Base-by-base conservation (phyloP, 2,888 invertebrate species). In the Catocala nupta region DNA sequence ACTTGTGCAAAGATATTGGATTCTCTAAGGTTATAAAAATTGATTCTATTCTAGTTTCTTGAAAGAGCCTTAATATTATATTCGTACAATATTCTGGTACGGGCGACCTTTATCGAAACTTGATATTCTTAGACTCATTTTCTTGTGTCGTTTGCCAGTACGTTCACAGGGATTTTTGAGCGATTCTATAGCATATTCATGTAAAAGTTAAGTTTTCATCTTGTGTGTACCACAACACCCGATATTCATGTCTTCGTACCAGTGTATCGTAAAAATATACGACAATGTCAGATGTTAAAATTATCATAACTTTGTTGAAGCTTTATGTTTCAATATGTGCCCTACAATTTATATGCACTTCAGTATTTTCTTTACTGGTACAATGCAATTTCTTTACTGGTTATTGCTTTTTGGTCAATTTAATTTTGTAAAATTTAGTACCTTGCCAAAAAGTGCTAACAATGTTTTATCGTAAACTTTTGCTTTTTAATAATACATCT, bases 251-350 rank as follows among this genome's bases (percentile, higher is more conserved):
- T 78, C 68, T 76, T 81, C 69, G 70, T 76, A 68, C 77, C 65
- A 64, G 57, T 65, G 60, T 64, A 56, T 81, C 84, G 81, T 85
- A 85, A 85, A 85, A 84, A 80, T 84, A 79, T 81, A 84, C 77
- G 81, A 75, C 80, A 73, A 54, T 71, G 76, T 80, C 80, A 75
- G 75, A 80, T 80, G 78, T 78, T 79, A 75, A 79, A 74, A 76
- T 71, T 75, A 81, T 77, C 75, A 74, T 80, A 81, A 82, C 76
- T 77, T 81, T 74, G 71, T 59, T 58, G 52, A 71, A 58, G 64
- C 63, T 76, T 78, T 77, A 80, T 79, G 70, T 78, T 78, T 82
- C 75, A 76, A 80, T 80, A 76, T 74, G 67, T 16, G 34, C 34
- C 8, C 5, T 48, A 48, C 13, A 49, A 49, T 16, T 49, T 49